These are phyloP conservation scores for Lasioglossum lativentre DNA, from an alignment of 2,888 invertebrate species.

Conservation along the genomic window DNA sequence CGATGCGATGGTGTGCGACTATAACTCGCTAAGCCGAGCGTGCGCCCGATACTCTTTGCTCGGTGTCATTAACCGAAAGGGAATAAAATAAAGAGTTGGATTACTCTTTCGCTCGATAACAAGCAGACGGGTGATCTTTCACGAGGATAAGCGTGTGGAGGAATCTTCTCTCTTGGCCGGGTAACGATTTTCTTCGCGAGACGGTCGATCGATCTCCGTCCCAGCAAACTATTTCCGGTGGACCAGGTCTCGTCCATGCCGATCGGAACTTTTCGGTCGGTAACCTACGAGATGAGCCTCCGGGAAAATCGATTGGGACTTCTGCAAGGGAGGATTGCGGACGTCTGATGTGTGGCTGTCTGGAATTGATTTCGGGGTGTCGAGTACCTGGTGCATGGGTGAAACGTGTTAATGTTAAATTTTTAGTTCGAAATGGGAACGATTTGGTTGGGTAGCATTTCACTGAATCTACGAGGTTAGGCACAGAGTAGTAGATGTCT, in stretches of 20 bases:
- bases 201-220: too few species aligned
- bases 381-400: background rate
- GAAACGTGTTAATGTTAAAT: background rate
- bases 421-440: too few species aligned
- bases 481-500: too few species aligned
- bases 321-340: background rate
- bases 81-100: background rate
- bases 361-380: background rate
- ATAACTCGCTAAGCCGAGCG: conserved; percentile 11
- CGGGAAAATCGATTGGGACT: conserved; percentile 29
- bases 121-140: background rate
- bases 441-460: too few species aligned
- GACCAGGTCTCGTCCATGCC: conserved; percentile 11
- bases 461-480: too few species aligned
- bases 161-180: background rate
- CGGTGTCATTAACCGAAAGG: conserved; percentile 46
- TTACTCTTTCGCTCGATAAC: conserved; percentile 15
- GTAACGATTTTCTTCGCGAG: conserved; percentile 12
- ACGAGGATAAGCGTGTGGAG: background rate
- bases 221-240: background rate
- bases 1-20: conserved; percentile 10
- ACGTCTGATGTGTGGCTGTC: background rate
- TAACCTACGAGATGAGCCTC: conserved; percentile 18
- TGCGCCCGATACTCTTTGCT: conserved; percentile 7
- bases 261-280: conserved; percentile 5